phyloP scores from a whole-genome alignment of 2,888 invertebrate genomes.

The Andrena fulva region DNA sequence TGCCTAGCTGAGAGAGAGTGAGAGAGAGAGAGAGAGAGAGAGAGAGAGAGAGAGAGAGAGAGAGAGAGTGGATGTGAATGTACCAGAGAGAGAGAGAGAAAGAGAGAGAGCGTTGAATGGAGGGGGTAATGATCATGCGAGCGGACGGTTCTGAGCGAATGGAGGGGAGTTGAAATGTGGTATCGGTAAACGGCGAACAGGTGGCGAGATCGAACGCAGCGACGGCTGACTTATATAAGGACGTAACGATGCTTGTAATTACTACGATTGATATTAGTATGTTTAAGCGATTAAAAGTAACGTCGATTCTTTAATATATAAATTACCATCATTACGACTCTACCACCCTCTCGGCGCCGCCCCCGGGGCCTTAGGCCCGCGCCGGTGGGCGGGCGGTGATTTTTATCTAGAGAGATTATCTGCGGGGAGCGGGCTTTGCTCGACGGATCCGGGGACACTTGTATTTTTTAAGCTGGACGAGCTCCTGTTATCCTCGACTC shows the following conservation, averaged over 20 bases:
- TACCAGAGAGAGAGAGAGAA: slow-evolving; percentile 35
- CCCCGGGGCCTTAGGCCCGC: slow-evolving; percentile 75
- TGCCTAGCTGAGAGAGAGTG: slow-evolving; percentile 26
- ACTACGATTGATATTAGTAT: slow-evolving; percentile 84
- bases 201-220: slow-evolving; percentile 76
- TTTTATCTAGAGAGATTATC: background rate
- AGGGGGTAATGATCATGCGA: slow-evolving; percentile 36
- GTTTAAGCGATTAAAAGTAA: slow-evolving; percentile 83
- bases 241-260: slow-evolving; percentile 84
- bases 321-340: slow-evolving; percentile 73
- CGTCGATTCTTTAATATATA: slow-evolving; percentile 83
- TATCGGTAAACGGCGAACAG: slow-evolving; percentile 23
- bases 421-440: too few relatives aligned
- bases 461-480: too few relatives aligned
- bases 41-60: background rate
- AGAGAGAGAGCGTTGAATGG: slow-evolving; percentile 65
- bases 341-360: slow-evolving; percentile 78
- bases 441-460: too few relatives aligned
- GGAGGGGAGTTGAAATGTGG: slow-evolving; percentile 23
- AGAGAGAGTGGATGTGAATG: background rate
- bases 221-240: slow-evolving; percentile 82
- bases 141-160: slow-evolving; percentile 46
- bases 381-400: background rate
- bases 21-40: background rate
- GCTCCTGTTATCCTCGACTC: too few relatives aligned